phyloP scores from a whole-genome alignment of 1,140 invertebrate species.

The Scaptomyza hsui region DNA sequence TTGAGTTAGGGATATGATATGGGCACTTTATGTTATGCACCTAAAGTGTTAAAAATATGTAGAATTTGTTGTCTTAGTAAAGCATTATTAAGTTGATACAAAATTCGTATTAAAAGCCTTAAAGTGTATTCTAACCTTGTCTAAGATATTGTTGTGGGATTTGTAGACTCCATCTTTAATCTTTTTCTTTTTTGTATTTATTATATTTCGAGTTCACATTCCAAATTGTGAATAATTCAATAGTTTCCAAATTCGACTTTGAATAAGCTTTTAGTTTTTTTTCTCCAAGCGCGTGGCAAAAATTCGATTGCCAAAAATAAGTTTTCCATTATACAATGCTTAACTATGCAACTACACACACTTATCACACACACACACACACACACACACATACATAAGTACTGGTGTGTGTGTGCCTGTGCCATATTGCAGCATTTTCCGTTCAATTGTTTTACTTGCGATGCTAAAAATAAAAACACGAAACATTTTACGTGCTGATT shows the following conservation, averaged over 20 bases:
- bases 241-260: constrained; percentile 1
- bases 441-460: constrained; percentile 48
- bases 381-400: background rate
- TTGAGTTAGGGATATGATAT: constrained; percentile 1
- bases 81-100: background rate
- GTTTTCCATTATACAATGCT: constrained; percentile 35
- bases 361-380: too few species aligned
- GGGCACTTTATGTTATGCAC: background rate
- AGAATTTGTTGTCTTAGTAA: too few species aligned
- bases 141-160: too few species aligned
- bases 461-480: constrained; percentile 62
- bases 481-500: constrained; percentile 63
- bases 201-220: background rate
- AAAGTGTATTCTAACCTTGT: too few species aligned
- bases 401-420: constrained; percentile 20
- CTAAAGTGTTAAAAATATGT: background rate
- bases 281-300: constrained; percentile 25
- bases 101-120: too few species aligned
- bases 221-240: background rate
- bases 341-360: background rate
- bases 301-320: constrained; percentile 36
- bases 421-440: constrained; percentile 47
- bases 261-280: constrained; percentile 10
- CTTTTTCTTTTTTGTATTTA: background rate
- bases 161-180: too few species aligned